Evolutionary conservation across 2,888 invertebrate species (phyloP).

Genomic region (Drosophila paramelanica): DNA sequence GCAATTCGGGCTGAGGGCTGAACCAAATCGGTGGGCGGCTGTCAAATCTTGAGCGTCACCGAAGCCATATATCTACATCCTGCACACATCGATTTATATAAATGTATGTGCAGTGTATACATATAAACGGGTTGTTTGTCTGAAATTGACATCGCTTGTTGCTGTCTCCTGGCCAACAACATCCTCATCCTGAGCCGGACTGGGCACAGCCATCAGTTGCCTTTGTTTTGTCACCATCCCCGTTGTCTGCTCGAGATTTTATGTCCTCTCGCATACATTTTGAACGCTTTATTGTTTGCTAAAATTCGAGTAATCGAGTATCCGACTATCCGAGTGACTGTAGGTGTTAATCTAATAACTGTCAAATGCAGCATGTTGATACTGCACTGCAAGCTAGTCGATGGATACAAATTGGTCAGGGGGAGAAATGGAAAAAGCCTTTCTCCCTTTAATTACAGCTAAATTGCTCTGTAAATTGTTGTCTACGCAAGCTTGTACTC

Average conservation of each 20-base stretch:
- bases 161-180: conserved; percentile 26
- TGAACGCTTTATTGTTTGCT: conserved; percentile 78
- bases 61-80: conserved; percentile 45
- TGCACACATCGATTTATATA: conserved; percentile 38
- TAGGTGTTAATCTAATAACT: conserved; percentile 80
- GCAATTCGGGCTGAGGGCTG: conserved; percentile 12
- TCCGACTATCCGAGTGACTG: conserved; percentile 35
- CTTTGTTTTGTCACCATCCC: conserved; percentile 50
- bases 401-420: conserved; percentile 29
- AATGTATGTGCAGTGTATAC: neutral
- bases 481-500: conserved; percentile 3
- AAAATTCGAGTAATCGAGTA: conserved; percentile 54
- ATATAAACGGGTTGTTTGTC: conserved; percentile 64
- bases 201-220: conserved; percentile 27
- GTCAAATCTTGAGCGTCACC: conserved; percentile 64
- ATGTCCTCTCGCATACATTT: conserved; percentile 69
- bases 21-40: conserved; percentile 40
- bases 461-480: conserved; percentile 57
- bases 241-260: conserved; percentile 73
- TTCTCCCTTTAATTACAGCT: conserved; percentile 42
- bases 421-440: neutral
- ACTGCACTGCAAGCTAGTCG: conserved; percentile 30
- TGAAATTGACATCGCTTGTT: conserved; percentile 77
- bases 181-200: conserved; percentile 4
- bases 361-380: conserved; percentile 72